These are phyloP conservation scores for Mamestra configurata DNA, from an alignment of 1,140 invertebrate species.

Conservation along the genomic window DNA sequence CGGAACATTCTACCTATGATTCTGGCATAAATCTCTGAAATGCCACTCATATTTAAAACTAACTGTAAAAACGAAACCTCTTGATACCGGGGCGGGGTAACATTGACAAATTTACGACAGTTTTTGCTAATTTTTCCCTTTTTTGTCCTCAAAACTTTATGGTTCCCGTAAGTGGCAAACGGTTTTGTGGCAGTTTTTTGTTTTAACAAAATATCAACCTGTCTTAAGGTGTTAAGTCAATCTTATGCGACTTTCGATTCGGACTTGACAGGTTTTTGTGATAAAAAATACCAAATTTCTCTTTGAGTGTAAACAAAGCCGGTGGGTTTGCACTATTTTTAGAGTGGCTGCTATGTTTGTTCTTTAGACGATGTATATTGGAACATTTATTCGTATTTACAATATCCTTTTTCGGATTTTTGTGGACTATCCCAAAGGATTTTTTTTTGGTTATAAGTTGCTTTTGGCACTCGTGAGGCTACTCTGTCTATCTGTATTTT, in stretches of 20 bases:
- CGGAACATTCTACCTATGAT: background rate
- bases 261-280: slow-evolving; percentile 41
- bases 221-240: slow-evolving; percentile 70
- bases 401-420: too few relatives aligned
- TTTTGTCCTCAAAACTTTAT: slow-evolving; percentile 67
- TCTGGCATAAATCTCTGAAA: slow-evolving; percentile 34
- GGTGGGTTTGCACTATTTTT: slow-evolving; percentile 11
- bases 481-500: too few relatives aligned
- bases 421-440: too few relatives aligned
- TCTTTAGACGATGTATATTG: background rate
- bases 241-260: slow-evolving; percentile 58
- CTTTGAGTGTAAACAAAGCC: slow-evolving; percentile 29
- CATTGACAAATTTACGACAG: slow-evolving; percentile 81
- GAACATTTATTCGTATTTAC: too few relatives aligned
- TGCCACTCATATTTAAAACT: background rate
- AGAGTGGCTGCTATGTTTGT: background rate
- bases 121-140: slow-evolving; percentile 65
- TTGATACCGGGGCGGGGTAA: slow-evolving; percentile 57
- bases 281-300: slow-evolving; percentile 31
- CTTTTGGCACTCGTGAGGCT: too few relatives aligned
- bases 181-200: slow-evolving; percentile 55
- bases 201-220: slow-evolving; percentile 68
- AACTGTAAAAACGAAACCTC: slow-evolving; percentile 49
- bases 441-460: too few relatives aligned
- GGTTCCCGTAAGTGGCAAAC: slow-evolving; percentile 68